These are phyloP conservation scores for Drosophila insularis DNA, from an alignment of 1,140 invertebrate species.

Conservation along the genomic window DNA sequence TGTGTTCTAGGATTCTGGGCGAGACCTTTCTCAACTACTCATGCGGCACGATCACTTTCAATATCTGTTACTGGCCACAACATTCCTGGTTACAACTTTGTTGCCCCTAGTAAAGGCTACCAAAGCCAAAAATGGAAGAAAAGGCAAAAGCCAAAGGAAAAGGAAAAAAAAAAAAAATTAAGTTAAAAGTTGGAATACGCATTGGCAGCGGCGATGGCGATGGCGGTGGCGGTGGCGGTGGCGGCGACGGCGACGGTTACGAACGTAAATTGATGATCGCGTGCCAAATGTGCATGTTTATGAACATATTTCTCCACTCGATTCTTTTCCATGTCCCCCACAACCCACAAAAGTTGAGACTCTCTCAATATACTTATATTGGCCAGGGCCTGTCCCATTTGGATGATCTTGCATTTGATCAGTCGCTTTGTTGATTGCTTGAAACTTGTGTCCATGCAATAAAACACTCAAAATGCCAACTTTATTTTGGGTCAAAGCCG, in stretches of 20 bases:
- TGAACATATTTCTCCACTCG: conserved; percentile 71
- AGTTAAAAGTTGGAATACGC: conserved; percentile 56
- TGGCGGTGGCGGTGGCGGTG: conserved; percentile 7
- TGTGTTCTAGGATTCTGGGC: not conserved
- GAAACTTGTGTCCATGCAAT: conserved; percentile 79
- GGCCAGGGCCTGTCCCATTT: conserved; percentile 58
- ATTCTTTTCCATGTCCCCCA: conserved; percentile 8
- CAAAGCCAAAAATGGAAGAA: not conserved
- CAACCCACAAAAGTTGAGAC: not conserved
- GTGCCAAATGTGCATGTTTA: conserved; percentile 80
- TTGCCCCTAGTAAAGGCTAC: conserved; percentile 5
- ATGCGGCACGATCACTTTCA: conserved; percentile 13
- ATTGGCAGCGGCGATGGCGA: conserved; percentile 17
- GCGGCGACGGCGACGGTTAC: conserved; percentile 28
- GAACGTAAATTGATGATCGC: conserved; percentile 74
- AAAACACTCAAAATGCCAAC: conserved; percentile 80
- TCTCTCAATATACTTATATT: not conserved
- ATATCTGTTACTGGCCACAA: not conserved
- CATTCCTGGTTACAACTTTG: conserved; percentile 16
- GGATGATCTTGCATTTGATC: conserved; percentile 80
- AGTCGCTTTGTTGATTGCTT: conserved; percentile 79
- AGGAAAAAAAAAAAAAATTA: conserved; percentile 54
- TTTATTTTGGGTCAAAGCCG: conserved; percentile 78
- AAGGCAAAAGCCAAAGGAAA: conserved; percentile 20
- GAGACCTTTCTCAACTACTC: not conserved